These are phyloP conservation scores for Anthopleura xanthogrammica DNA, from an alignment of 92 coral and sea anemone species.

Conservation along the genomic window DNA sequence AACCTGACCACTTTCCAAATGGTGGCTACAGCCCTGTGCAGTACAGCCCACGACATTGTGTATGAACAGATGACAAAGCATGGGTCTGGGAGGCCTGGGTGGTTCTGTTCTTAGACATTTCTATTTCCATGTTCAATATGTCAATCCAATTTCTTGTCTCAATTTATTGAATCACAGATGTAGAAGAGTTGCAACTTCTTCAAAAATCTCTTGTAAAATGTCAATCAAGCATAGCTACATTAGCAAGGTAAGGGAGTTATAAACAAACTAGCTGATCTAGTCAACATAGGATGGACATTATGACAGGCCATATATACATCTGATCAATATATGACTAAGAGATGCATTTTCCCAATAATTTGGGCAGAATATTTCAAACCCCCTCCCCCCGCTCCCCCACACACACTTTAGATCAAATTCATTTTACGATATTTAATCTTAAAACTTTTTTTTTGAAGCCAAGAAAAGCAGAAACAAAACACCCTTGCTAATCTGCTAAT, in stretches of 20 bases:
- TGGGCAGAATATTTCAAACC: no score
- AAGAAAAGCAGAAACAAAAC: constrained; percentile 19
- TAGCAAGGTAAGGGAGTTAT: not conserved
- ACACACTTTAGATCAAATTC: not conserved
- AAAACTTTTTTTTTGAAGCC: constrained; percentile 19
- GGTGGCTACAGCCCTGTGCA: no score
- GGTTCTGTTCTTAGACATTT: no score
- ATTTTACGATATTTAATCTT: not conserved
- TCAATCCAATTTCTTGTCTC: not conserved
- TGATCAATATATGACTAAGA: no score
- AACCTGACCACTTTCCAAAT: no score
- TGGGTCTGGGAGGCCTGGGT: no score
- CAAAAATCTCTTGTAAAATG: constrained; percentile 24
- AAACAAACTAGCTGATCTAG: not conserved
- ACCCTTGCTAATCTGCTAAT: constrained; percentile 11
- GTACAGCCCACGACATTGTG: no score
- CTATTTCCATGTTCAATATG: no score
- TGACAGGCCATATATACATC: no score
- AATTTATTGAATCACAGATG: not conserved
- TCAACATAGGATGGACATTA: not conserved
- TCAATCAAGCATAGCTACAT: constrained; percentile 15
- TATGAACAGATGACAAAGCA: no score
- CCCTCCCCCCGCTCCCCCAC: no score
- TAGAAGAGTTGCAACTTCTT: constrained; percentile 22
- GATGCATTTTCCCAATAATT: no score